Conservation (phyloP, 1,140 invertebrate genomes). For the Macrocentrus cingulum region DNA sequence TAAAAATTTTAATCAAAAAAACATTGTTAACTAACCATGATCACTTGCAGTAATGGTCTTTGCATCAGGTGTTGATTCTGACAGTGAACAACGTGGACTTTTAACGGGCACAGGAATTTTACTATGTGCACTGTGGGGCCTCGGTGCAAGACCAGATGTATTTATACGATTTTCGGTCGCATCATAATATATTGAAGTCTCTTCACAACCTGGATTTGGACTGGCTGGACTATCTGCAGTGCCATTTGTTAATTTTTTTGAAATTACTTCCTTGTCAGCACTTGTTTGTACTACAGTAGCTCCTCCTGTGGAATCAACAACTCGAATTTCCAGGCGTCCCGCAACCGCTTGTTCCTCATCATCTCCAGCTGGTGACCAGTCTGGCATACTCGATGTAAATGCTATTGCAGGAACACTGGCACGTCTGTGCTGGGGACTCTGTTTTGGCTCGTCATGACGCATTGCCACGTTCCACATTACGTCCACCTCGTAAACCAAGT, state of each 20-base stretch:
- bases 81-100: slow-evolving; percentile 55
- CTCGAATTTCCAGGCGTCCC: slow-evolving; percentile 78
- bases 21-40: slow-evolving; percentile 38
- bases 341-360: slow-evolving; percentile 67
- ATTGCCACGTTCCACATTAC: slow-evolving; percentile 77
- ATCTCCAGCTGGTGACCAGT: slow-evolving; percentile 42
- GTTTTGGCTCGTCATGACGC: slow-evolving; percentile 44
- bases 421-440: slow-evolving; percentile 36
- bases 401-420: slow-evolving; percentile 48
- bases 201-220: slow-evolving; percentile 60
- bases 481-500: slow-evolving; percentile 78
- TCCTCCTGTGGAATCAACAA: slow-evolving; percentile 62
- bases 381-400: slow-evolving; percentile 34
- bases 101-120: slow-evolving; percentile 59
- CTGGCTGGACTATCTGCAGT: slow-evolving; percentile 59
- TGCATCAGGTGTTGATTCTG: slow-evolving; percentile 52
- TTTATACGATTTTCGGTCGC: slow-evolving; percentile 60
- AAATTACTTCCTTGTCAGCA: slow-evolving; percentile 52
- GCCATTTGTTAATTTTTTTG: slow-evolving; percentile 55
- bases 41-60: slow-evolving; percentile 47
- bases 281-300: slow-evolving; percentile 57
- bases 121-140: slow-evolving; percentile 49
- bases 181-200: slow-evolving; percentile 68
- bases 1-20: no score
- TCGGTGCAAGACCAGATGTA: slow-evolving; percentile 38